Conservation (phyloP, 2,797 vertebrate genomes). For the Anomalospiza imberbis region DNA sequence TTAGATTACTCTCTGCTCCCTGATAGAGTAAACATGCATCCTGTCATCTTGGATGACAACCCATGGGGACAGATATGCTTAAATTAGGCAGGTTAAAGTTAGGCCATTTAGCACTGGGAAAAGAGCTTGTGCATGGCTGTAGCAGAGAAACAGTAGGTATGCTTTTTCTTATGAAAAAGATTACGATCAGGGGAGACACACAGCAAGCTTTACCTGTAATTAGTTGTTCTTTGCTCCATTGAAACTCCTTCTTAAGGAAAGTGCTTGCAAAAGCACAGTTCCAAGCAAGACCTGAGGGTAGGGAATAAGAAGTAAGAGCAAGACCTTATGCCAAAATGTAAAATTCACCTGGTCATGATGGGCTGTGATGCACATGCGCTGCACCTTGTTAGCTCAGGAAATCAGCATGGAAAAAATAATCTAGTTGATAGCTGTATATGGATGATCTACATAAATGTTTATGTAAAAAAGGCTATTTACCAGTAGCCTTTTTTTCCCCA, state of each 20-base stretch:
- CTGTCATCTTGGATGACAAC: not conserved
- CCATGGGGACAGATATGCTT: not conserved
- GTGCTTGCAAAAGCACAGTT: not conserved
- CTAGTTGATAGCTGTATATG: not conserved
- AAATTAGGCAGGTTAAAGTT: conserved; percentile 1
- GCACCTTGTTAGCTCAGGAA: not conserved
- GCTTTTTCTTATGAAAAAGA: not conserved
- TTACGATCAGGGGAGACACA: not conserved
- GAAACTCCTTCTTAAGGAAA: not conserved
- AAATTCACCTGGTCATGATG: not conserved
- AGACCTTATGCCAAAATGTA: not conserved
- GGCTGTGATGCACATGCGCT: not conserved
- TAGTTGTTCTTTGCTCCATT: not conserved
- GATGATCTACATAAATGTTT: not conserved
- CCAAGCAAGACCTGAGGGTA: not conserved
- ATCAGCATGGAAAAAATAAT: not conserved
- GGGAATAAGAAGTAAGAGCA: not conserved
- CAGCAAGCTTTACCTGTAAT: not conserved
- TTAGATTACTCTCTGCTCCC: not conserved
- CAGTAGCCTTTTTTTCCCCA: not conserved
- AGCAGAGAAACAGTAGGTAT: not conserved
- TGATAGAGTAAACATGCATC: not conserved
- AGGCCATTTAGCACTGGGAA: not conserved
- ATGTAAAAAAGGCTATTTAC: not conserved
- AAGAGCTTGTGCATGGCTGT: not conserved